Conservation (phyloP, 2,113 vertebrate genomes). For the Cyrtonyx montezumae region DNA sequence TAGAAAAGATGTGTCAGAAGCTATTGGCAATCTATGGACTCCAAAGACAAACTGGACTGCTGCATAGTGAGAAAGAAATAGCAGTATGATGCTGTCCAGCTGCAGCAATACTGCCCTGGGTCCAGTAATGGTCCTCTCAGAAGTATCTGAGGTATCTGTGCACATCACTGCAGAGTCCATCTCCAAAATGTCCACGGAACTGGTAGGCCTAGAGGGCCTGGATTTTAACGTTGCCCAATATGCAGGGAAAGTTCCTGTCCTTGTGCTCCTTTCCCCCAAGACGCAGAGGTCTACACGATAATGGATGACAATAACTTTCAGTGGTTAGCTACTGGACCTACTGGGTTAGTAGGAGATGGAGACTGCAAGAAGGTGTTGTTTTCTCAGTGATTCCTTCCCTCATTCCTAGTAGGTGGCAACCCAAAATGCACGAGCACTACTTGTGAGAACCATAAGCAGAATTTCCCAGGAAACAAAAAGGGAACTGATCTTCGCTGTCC, state of each 20-base stretch:
- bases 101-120: background rate
- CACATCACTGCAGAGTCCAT: background rate
- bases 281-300: background rate
- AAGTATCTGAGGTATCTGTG: background rate
- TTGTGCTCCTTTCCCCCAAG: background rate
- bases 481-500: background rate
- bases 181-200: background rate
- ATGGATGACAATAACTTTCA: background rate
- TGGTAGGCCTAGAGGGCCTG: background rate
- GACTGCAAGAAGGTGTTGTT: background rate
- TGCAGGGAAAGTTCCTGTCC: background rate
- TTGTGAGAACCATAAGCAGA: background rate
- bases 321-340: background rate
- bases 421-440: background rate
- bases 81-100: background rate
- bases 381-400: background rate
- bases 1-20: background rate
- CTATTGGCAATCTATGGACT: background rate
- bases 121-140: background rate
- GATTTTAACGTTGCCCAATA: background rate
- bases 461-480: background rate
- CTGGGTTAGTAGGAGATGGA: background rate
- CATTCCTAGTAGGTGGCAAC: fast-evolving
- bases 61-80: background rate
- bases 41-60: background rate